These are phyloP conservation scores for Nomada goodeniana DNA, from an alignment of 2,888 invertebrate species.

Conservation along the genomic window DNA sequence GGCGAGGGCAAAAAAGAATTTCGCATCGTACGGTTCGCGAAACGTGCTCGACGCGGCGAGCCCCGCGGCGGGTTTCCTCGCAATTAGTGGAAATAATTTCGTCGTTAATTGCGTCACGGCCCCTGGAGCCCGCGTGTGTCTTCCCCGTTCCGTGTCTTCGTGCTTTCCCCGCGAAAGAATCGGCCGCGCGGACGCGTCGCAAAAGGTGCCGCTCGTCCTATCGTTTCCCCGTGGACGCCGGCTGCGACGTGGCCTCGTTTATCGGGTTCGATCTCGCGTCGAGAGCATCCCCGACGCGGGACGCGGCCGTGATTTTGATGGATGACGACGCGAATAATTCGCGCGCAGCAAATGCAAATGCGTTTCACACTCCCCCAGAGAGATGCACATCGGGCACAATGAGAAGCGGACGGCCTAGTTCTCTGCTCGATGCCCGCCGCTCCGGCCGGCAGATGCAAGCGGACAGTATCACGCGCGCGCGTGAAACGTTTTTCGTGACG, in stretches of 20 bases:
- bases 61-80: conserved; percentile 36
- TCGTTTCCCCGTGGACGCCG: conserved; percentile 4
- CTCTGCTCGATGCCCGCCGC: background rate
- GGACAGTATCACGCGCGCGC: conserved; percentile 9
- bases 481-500: conserved; percentile 30
- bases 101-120: conserved; percentile 69
- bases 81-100: conserved; percentile 71
- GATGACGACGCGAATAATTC: conserved; percentile 43
- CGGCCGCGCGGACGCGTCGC: background rate
- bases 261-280: conserved; percentile 4
- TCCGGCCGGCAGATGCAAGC: background rate
- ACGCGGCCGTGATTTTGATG: conserved; percentile 40
- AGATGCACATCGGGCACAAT: conserved; percentile 53
- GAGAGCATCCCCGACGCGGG: background rate
- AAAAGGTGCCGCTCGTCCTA: background rate
- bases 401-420: conserved; percentile 56
- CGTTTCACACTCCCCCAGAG: conserved; percentile 12
- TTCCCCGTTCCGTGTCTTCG: conserved; percentile 59
- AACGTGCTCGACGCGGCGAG: conserved; percentile 20
- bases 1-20: conserved; percentile 17
- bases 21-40: conserved; percentile 48
- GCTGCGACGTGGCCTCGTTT: conserved; percentile 12
- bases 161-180: background rate
- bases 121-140: conserved; percentile 53
- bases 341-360: conserved; percentile 26